Conservation (phyloP, 2,113 vertebrate species). For the Empidonax alnorum region DNA sequence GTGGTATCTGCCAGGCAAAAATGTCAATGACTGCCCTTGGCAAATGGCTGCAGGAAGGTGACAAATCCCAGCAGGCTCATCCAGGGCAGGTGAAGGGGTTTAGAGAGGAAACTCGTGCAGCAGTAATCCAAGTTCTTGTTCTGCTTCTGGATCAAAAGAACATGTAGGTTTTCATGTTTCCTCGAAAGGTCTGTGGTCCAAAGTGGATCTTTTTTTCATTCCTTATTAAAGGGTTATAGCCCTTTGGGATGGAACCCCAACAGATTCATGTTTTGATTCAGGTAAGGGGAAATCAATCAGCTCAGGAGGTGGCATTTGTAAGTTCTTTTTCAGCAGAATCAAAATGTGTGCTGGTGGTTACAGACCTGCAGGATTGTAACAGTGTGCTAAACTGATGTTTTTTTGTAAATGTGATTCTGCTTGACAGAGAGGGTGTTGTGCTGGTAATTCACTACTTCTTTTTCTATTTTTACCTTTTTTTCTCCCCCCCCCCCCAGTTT, state of each 20-base stretch:
- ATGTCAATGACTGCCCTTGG: neutral
- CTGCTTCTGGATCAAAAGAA: neutral
- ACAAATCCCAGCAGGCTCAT: neutral
- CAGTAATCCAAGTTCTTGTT: neutral
- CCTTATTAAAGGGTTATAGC: neutral
- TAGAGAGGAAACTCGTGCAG: neutral
- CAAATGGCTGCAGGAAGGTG: neutral
- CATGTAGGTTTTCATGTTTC: neutral
- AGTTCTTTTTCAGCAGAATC: neutral
- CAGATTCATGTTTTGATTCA: neutral
- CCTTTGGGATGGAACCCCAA: neutral
- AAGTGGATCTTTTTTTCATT: neutral
- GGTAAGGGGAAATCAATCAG: neutral
- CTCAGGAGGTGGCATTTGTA: neutral
- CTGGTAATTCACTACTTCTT: neutral
- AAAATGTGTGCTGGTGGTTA: neutral
- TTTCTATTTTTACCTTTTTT: neutral
- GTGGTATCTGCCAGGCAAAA: rapidly evolving
- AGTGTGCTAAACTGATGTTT: neutral
- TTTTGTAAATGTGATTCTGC: neutral
- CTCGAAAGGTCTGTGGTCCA: neutral
- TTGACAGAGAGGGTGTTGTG: neutral
- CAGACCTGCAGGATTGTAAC: neutral
- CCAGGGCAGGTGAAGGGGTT: too few species aligned
- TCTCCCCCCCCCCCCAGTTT: neutral